A percentile compares a stretch with the other conserved stretches of the same genome.
These are phyloP conservation scores for Drosophila hamatofila DNA, from an alignment of 2,888 invertebrate species.

Conservation along the genomic window DNA sequence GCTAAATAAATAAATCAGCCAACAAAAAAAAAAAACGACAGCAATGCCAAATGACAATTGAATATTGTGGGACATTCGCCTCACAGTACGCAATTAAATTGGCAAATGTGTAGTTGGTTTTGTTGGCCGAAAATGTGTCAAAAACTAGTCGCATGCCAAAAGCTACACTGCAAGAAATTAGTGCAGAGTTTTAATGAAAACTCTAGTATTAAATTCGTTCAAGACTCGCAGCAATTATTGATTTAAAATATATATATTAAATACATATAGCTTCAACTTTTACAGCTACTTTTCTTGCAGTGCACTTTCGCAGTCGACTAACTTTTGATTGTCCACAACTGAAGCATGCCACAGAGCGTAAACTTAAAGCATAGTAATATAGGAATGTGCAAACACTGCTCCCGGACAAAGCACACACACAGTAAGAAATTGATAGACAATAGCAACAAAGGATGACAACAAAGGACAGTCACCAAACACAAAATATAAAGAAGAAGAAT, in stretches of 20 bases:
- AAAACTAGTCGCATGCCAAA: constrained; percentile 6
- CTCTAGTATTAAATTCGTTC: too few relatives aligned
- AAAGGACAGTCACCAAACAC: constrained; percentile 21
- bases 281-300: constrained; percentile 17
- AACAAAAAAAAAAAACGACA: constrained; percentile 7
- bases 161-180: constrained; percentile 26
- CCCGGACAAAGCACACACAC: constrained; percentile 24
- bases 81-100: constrained; percentile 25
- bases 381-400: constrained; percentile 31
- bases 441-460: constrained; percentile 31
- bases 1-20: constrained; percentile 25
- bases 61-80: not conserved
- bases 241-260: not conserved
- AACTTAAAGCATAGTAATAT: constrained; percentile 41
- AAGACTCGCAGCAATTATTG: not conserved
- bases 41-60: constrained; percentile 25
- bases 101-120: constrained; percentile 13
- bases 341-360: constrained; percentile 39
- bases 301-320: constrained; percentile 6
- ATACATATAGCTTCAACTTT: not conserved
- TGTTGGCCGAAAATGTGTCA: constrained; percentile 12
- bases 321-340: constrained; percentile 2
- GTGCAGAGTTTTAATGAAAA: not conserved
- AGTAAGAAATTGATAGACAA: constrained; percentile 21
- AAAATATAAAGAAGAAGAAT: constrained; percentile 17